Percentiles rank a stretch among this genome's conserved stretches.
Conservation (phyloP, 2,888 invertebrate genomes). For the Congeria kusceri region DNA sequence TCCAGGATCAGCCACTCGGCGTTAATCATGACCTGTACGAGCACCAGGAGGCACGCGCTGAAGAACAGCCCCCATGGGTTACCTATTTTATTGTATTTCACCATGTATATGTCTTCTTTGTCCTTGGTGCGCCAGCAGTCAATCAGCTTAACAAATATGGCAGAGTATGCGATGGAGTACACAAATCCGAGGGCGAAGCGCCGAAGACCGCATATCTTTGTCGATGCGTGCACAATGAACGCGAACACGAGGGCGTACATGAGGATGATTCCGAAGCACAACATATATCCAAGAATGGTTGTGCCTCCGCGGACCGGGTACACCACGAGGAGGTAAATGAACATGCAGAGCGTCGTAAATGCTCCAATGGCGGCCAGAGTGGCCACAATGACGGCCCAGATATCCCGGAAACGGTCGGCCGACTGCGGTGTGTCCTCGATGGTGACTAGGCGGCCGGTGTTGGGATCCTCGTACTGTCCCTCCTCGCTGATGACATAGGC, state of each 20-base stretch:
- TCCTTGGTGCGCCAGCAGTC: conserved; percentile 84
- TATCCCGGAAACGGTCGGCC: conserved; percentile 77
- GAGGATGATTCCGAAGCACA: conserved; percentile 85
- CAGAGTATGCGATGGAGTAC: conserved; percentile 85
- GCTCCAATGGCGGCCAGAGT: conserved; percentile 84
- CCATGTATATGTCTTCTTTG: conserved; percentile 74
- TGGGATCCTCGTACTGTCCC: conserved; percentile 76
- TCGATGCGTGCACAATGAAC: conserved; percentile 84
- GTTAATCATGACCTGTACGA: conserved; percentile 85
- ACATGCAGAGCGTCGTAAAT: conserved; percentile 83
- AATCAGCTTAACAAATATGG: conserved; percentile 85
- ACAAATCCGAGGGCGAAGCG: conserved; percentile 85
- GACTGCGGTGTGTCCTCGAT: conserved; percentile 65
- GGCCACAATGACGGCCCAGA: conserved; percentile 84
- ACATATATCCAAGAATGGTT: conserved; percentile 85
- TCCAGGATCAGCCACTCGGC: conserved; percentile 86
- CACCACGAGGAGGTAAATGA: conserved; percentile 84
- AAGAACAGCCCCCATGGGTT: conserved; percentile 84
- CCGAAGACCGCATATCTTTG: conserved; percentile 85
- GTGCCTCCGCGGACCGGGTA: conserved; percentile 85
- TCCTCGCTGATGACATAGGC: conserved; percentile 66
- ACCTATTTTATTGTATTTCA: conserved; percentile 81
- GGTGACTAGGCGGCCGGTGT: conserved; percentile 69
- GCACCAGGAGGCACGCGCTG: conserved; percentile 81
- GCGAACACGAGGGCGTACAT: conserved; percentile 85